Base-by-base conservation (phyloP, 2,888 invertebrate species). In the Polydrusus cervinus region DNA sequence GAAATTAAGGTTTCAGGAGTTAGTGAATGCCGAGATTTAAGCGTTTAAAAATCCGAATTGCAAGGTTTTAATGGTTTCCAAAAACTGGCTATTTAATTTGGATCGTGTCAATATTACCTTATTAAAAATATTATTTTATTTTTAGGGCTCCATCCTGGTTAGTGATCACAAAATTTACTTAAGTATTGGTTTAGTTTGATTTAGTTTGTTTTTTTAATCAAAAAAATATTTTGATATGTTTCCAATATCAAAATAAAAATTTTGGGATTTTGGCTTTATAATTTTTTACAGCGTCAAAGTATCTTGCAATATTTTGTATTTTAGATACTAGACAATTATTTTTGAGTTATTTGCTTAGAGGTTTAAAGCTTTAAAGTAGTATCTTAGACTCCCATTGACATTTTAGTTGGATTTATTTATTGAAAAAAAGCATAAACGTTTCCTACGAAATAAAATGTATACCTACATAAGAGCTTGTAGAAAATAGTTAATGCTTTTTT, bases 121-220 rank as follows among this genome's bases (percentile, higher is more conserved):
- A 14, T 16, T 16, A 47, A 14, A 16, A n/a, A 16, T 16, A 14
- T 71, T 40, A 25, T 51, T 74, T 57, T 74, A 55, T 62, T 75
- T 75, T n/a, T 71, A 76, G 76, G 74, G 51, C 38, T 49, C 57
- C 70, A 38, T 76, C 47, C 67, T 74, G 76, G 76, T 76, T 66
- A 66, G 76, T 74, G 49, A 14, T 25, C 38, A 47, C 25, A 47
- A 55, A 49, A 61, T 30, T 69, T 69, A 30, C 30, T 5, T 34
- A 69, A 69, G 69, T 69, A 69, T 61, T 45, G 49, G 49, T 57
- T 68, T 60, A 49, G 61, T 69, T 69, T 69, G 57, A 1, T 69
- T 68, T 57, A n/a, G 38, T 57, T 30, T 20, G 55, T 45, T 45
- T 60, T 45, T 38, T 40, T 25, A 14, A 72, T 55, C 60, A 25